A percentile compares a stretch with the other conserved stretches of the same genome.
phyloP scores from a whole-genome alignment of 2,113 vertebrate species.

The Ictalurus furcatus region DNA sequence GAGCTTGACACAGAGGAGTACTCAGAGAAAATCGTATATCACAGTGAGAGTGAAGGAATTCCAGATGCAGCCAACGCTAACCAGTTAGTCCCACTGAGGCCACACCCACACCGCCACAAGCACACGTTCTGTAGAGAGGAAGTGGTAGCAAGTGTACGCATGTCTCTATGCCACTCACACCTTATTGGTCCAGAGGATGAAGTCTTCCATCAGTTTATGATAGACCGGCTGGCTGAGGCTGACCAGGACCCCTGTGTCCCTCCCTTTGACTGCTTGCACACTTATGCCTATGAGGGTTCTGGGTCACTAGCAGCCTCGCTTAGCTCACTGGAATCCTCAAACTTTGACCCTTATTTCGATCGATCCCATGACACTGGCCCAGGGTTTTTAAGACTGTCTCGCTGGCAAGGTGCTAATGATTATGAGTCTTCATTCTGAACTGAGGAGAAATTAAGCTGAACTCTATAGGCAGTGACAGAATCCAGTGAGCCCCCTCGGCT shows the following conservation, averaged over 20 bases:
- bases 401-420: constrained; percentile 63
- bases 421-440: constrained; percentile 71
- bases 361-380: constrained; percentile 68
- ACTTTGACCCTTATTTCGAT: constrained; percentile 63
- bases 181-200: constrained; percentile 84
- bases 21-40: constrained; percentile 83
- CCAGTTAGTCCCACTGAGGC: constrained; percentile 74
- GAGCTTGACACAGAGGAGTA: constrained; percentile 69
- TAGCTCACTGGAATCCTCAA: constrained; percentile 81
- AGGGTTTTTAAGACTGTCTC: constrained; percentile 71
- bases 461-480: not conserved
- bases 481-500: not conserved
- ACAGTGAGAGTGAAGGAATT: constrained; percentile 72
- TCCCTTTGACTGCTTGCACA: constrained; percentile 85
- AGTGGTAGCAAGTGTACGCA: constrained; percentile 73
- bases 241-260: constrained; percentile 78
- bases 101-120: constrained; percentile 60
- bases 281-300: constrained; percentile 83
- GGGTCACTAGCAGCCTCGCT: constrained; percentile 85
- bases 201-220: constrained; percentile 85
- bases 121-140: constrained; percentile 66
- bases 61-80: constrained; percentile 72
- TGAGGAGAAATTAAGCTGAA: not conserved
- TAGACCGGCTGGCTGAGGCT: constrained; percentile 84
- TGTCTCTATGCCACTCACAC: constrained; percentile 82